Conservation (phyloP, 92 coral and sea anemone species). For the Actinostola sp. region DNA sequence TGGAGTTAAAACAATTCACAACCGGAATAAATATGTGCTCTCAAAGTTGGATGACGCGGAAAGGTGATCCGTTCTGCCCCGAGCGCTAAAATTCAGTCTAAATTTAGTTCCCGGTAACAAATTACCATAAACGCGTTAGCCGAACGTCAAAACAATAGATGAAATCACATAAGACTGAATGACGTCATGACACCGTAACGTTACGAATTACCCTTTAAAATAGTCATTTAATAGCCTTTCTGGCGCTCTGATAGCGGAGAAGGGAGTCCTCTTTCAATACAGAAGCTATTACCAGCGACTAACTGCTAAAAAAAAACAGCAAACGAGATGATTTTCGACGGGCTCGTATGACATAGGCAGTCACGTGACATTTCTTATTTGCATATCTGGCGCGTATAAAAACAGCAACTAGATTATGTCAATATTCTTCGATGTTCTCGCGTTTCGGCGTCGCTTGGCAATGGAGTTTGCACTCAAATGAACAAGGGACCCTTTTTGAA, state of each 20-base stretch:
- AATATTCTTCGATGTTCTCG: conserved; percentile 5
- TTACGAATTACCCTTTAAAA: conserved; percentile 38
- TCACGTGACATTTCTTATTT: conserved; percentile 27
- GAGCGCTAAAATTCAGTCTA: conserved; percentile 63
- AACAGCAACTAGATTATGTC: conserved; percentile 6
- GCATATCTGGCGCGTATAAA: conserved; percentile 38
- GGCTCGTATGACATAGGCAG: conserved; percentile 8
- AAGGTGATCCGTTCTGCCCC: conserved; percentile 52
- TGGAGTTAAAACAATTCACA: conserved; percentile 58
- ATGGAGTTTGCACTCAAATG: background rate
- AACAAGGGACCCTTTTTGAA: conserved; percentile 11
- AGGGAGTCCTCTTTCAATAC: background rate
- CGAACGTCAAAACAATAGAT: conserved; percentile 80
- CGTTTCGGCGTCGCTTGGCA: conserved; percentile 35
- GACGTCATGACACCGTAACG: conserved; percentile 71
- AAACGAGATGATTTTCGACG: background rate
- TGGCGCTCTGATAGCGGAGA: conserved; percentile 4
- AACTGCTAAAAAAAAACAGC: background rate
- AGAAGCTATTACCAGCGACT: background rate
- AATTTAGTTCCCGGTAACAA: conserved; percentile 74
- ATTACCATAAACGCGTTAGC: conserved; percentile 74
- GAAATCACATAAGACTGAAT: conserved; percentile 83
- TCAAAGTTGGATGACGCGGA: conserved; percentile 76
- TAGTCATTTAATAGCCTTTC: background rate
- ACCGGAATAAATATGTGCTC: conserved; percentile 69